phyloP scores from a whole-genome alignment of 64 coral and sea anemone genomes.

The Montipora sp. region DNA sequence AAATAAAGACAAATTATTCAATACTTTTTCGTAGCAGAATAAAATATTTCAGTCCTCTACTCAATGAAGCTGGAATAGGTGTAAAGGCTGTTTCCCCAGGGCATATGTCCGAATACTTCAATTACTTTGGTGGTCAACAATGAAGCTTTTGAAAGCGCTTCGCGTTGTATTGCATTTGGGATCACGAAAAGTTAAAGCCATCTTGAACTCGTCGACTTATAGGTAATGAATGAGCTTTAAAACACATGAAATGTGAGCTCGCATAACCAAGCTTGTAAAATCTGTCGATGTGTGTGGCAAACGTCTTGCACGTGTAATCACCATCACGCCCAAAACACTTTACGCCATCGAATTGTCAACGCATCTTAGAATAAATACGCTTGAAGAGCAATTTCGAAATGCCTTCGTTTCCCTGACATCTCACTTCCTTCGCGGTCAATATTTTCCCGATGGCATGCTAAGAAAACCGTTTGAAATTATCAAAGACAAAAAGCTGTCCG shows the following conservation, averaged over 20 bases:
- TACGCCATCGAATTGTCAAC: slow-evolving; percentile 66
- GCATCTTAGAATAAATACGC: slow-evolving; percentile 55
- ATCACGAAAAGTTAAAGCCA: not conserved
- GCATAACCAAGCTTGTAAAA: not conserved
- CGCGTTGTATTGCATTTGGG: not conserved
- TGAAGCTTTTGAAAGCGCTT: slow-evolving; percentile 21
- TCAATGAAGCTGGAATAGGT: not conserved
- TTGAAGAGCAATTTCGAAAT: slow-evolving; percentile 69
- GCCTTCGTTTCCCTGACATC: slow-evolving; percentile 68
- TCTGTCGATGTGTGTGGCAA: slow-evolving; percentile 4
- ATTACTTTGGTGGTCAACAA: slow-evolving; percentile 27
- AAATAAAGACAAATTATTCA: not conserved
- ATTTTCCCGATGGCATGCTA: not conserved
- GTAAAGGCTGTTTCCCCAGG: slow-evolving; percentile 25
- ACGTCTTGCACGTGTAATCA: slow-evolving; percentile 20
- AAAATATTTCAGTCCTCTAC: not conserved
- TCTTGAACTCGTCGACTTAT: not conserved
- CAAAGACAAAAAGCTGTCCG: not conserved
- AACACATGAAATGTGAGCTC: slow-evolving; percentile 6
- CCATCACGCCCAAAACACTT: slow-evolving; percentile 61
- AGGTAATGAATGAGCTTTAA: slow-evolving; percentile 47
- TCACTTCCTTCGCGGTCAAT: slow-evolving; percentile 46
- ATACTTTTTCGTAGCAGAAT: too few relatives aligned
- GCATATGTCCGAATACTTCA: slow-evolving; percentile 16
- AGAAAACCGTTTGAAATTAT: not conserved